Percentiles rank a stretch among this genome's conserved stretches.
Conservation (phyloP, 1,140 invertebrate genomes). For the Gryllus bimaculatus region DNA sequence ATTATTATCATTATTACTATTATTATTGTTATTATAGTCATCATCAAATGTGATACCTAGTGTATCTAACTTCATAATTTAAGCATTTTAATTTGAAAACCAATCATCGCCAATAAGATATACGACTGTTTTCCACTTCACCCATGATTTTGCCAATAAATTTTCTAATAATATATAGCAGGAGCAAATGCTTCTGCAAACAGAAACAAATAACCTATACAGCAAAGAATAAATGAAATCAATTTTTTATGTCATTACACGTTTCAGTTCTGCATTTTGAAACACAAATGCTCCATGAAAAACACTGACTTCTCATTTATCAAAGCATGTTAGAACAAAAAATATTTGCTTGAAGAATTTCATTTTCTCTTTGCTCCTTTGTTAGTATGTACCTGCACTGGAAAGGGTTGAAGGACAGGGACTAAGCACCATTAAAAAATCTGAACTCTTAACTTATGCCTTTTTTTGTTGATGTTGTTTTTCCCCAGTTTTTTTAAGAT, state of each 20-base stretch:
- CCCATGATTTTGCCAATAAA: background rate
- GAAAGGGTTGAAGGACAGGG: too few relatives aligned
- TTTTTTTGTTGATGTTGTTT: too few relatives aligned
- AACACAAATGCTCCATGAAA: too few relatives aligned
- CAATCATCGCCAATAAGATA: background rate
- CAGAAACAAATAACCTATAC: too few relatives aligned
- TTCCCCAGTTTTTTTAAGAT: too few relatives aligned
- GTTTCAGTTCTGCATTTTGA: background rate
- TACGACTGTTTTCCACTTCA: background rate
- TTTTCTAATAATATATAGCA: background rate
- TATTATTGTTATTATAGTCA: slow-evolving; percentile 6
- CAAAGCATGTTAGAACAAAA: background rate
- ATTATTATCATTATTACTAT: slow-evolving; percentile 8
- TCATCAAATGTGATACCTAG: background rate
- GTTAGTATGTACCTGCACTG: too few relatives aligned
- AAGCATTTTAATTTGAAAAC: background rate
- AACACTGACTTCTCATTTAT: background rate
- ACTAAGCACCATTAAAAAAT: too few relatives aligned
- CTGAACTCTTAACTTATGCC: too few relatives aligned
- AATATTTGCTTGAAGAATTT: background rate
- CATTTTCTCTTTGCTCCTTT: too few relatives aligned
- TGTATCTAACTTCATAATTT: background rate
- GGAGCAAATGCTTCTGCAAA: background rate
- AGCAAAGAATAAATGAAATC: too few relatives aligned
- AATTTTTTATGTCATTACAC: background rate